Conservation (phyloP, 2,888 invertebrate genomes). For the Junonia oenone region DNA sequence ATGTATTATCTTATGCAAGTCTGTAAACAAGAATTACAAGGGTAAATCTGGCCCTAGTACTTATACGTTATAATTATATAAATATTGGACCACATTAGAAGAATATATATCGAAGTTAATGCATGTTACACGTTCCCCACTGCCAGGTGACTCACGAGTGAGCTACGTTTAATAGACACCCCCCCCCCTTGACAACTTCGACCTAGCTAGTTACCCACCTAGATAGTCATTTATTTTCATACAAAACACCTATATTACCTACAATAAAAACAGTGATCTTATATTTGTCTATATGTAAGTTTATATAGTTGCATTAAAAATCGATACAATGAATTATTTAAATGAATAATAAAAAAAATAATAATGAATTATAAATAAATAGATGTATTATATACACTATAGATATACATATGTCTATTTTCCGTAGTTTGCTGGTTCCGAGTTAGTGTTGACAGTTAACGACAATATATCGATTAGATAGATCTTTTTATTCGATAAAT, state of each 20-base stretch:
- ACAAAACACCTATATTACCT: constrained; percentile 38
- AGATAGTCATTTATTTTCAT: constrained; percentile 63
- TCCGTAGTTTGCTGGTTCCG: constrained; percentile 64
- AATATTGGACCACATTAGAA: background rate
- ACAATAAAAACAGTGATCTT: constrained; percentile 35
- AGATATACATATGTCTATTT: constrained; percentile 53
- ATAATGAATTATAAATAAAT: constrained; percentile 20
- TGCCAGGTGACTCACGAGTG: constrained; percentile 44
- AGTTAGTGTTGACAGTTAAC: constrained; percentile 50
- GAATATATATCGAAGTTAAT: background rate
- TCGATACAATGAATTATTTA: constrained; percentile 50
- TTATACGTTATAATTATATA: background rate
- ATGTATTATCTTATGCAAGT: no score
- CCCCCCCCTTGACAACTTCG: constrained; percentile 40
- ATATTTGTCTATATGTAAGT: constrained; percentile 31
- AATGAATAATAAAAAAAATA: constrained; percentile 24
- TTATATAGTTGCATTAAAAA: constrained; percentile 49
- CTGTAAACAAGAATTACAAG: no score
- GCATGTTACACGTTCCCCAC: constrained; percentile 26
- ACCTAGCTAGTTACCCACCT: constrained; percentile 42
- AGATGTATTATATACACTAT: constrained; percentile 32
- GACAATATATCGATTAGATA: constrained; percentile 46
- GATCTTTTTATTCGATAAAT: constrained; percentile 18
- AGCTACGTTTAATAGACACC: constrained; percentile 54
- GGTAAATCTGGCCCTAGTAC: background rate